A percentile compares a stretch with the other conserved stretches of the same genome.
Conservation (phyloP, 1,140 invertebrate species). For the Brachionus calyciflorus region DNA sequence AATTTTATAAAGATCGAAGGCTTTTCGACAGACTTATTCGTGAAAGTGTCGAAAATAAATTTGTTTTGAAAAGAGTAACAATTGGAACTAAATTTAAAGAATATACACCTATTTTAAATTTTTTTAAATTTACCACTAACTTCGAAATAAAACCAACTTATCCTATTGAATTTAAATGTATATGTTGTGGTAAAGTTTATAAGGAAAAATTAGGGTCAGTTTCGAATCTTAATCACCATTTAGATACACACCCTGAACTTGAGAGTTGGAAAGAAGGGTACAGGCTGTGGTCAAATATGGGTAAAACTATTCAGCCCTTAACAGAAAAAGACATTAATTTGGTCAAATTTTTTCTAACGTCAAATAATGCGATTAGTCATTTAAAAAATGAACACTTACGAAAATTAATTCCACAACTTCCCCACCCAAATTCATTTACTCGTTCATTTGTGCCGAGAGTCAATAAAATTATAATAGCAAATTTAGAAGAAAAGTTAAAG, state of each 20-base stretch:
- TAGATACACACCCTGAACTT: neutral
- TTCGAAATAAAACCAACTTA: neutral
- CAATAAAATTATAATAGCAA: neutral
- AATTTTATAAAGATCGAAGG: no score
- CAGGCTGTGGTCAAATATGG: neutral
- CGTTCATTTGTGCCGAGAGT: no score
- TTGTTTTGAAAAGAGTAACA: neutral
- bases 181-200: neutral
- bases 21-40: no score
- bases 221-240: neutral
- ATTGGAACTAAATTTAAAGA: neutral
- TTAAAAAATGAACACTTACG: neutral
- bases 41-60: no score
- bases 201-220: neutral
- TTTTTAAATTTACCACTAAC: neutral
- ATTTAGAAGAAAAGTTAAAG: conserved; percentile 7
- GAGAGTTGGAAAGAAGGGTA: neutral
- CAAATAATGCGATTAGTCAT: neutral
- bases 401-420: neutral
- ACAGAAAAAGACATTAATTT: neutral
- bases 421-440: neutral
- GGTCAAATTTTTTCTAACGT: neutral
- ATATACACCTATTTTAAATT: conserved; percentile 2
- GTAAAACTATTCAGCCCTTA: neutral
- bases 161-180: conserved; percentile 5